Evolutionary conservation across 1,140 invertebrate species (phyloP).

Genomic region (Ephestia elutella): DNA sequence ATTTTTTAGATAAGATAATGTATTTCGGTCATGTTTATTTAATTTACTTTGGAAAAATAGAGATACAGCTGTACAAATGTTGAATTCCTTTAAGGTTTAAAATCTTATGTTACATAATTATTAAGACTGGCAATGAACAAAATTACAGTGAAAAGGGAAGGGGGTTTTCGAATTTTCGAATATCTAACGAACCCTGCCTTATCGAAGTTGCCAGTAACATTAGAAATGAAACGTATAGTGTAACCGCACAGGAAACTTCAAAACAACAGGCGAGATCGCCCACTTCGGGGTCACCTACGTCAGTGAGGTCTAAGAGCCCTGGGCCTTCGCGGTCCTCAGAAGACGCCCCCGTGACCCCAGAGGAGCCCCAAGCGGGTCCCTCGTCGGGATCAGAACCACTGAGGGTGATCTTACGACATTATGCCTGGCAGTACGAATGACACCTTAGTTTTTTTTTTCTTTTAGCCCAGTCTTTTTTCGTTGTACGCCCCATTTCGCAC

Average conservation of each 20-base stretch:
- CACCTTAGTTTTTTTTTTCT: conserved; percentile 63
- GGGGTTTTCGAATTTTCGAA: conserved; percentile 24
- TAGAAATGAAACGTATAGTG: conserved; percentile 14
- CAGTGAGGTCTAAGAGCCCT: conserved; percentile 30
- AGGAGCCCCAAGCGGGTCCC: conserved; percentile 49
- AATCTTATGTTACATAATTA: not conserved
- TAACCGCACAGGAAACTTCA: conserved; percentile 44
- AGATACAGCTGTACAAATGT: conserved; percentile 40
- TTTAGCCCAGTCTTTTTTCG: conserved; percentile 49
- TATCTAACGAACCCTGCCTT: not conserved
- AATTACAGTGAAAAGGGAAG: conserved; percentile 19
- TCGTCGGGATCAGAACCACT: conserved; percentile 49
- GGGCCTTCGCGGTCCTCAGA: conserved; percentile 31
- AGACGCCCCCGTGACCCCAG: conserved; percentile 28
- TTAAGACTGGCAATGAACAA: too few species aligned
- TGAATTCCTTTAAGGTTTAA: conserved; percentile 51
- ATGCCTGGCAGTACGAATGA: conserved; percentile 71
- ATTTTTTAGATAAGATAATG: conserved; percentile 22
- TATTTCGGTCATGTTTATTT: not conserved
- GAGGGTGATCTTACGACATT: conserved; percentile 68
- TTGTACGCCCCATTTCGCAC: conserved; percentile 53
- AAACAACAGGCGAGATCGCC: conserved; percentile 46
- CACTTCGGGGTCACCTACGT: conserved; percentile 34
- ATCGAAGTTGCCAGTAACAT: conserved; percentile 8
- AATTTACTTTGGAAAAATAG: not conserved